Evolutionary conservation across 2,797 vertebrate genomes (phyloP).

Genomic region (Nothura maculosa): DNA sequence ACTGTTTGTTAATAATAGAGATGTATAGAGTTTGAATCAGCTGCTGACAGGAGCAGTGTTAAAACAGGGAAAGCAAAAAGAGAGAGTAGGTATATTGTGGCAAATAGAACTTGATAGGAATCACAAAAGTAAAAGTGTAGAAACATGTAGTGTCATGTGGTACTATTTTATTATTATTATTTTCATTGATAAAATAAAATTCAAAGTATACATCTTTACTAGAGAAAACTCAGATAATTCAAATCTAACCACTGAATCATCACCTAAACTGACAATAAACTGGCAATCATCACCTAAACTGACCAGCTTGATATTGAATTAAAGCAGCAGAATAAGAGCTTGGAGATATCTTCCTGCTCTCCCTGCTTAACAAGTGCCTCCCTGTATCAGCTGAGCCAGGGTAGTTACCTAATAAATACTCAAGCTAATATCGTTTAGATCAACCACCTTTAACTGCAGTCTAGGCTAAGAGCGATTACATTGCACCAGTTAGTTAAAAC

Average conservation of each 20-base stretch:
- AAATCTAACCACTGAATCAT: neutral
- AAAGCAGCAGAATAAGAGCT: neutral
- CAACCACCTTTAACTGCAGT: neutral
- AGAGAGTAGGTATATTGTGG: neutral
- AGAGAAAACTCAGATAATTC: neutral
- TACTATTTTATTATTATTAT: neutral
- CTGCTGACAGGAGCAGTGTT: neutral
- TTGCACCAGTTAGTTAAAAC: neutral
- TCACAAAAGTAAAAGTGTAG: neutral
- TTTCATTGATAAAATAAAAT: neutral
- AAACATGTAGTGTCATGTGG: neutral
- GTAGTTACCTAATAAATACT: neutral
- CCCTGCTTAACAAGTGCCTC: neutral
- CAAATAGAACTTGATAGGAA: neutral
- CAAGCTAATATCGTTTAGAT: neutral
- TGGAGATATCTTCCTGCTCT: neutral
- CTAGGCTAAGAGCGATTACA: neutral
- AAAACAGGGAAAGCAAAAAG: neutral
- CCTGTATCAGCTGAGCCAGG: neutral
- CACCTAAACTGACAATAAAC: neutral
- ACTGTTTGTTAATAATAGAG: neutral
- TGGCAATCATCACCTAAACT: neutral
- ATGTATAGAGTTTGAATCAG: neutral
- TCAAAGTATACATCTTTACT: neutral
- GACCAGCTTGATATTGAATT: neutral